These are phyloP conservation scores for Cyphomyrus discorhynchus DNA, from an alignment of 2,113 vertebrate genomes.

Conservation along the genomic window DNA sequence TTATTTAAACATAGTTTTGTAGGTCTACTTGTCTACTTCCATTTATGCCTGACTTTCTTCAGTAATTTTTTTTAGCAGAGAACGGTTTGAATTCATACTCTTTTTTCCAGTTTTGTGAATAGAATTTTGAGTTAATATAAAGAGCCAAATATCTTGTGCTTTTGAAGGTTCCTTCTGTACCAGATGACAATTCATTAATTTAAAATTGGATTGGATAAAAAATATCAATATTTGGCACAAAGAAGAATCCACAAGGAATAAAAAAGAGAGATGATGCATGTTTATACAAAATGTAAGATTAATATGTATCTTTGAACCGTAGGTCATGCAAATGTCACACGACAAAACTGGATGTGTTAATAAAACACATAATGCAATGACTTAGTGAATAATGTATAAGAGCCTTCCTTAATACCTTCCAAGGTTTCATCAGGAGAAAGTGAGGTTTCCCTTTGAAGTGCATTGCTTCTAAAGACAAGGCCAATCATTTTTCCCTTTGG, in stretches of 20 bases:
- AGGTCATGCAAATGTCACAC: not conserved
- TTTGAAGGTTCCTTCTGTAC: not conserved
- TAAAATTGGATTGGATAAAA: not conserved
- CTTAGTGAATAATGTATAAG: slow-evolving; percentile 5
- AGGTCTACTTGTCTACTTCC: not conserved
- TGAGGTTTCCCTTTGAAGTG: not conserved
- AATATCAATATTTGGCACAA: not conserved
- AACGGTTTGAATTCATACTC: not conserved
- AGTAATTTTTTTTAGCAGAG: not conserved
- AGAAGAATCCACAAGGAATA: not conserved
- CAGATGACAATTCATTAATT: not conserved
- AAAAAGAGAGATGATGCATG: not conserved
- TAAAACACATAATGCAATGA: slow-evolving; percentile 19
- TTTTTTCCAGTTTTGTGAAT: not conserved
- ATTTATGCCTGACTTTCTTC: not conserved
- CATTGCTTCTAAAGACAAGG: not conserved
- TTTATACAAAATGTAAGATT: not conserved
- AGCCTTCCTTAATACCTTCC: slow-evolving; percentile 7
- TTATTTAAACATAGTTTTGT: not conserved
- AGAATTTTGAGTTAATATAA: not conserved
- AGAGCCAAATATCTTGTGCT: not conserved
- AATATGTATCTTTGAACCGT: not conserved
- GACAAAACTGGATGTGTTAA: not conserved
- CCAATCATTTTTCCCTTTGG: not conserved
- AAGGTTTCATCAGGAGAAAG: not conserved